These are phyloP conservation scores for Rhea americana DNA, from an alignment of 2,113 vertebrate genomes.

Conservation along the genomic window DNA sequence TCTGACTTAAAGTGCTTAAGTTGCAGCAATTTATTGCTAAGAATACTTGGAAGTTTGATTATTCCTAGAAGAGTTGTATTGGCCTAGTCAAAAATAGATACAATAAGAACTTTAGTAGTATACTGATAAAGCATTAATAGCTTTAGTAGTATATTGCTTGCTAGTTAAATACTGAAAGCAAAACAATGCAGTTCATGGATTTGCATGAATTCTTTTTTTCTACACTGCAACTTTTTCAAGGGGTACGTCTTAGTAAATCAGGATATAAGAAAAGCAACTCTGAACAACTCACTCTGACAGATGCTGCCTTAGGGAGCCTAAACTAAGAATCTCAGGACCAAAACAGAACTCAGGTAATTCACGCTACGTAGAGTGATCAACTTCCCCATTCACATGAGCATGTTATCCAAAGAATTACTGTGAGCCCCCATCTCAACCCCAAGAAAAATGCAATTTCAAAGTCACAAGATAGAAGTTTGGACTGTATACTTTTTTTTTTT, in stretches of 20 bases:
- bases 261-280: background rate
- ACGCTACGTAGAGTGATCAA: background rate
- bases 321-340: background rate
- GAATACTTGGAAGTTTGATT: background rate
- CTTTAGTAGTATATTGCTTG: background rate
- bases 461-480: background rate
- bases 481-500: background rate
- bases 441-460: background rate
- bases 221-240: background rate
- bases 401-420: background rate
- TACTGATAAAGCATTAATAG: background rate
- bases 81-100: background rate
- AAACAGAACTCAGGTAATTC: background rate
- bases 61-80: background rate
- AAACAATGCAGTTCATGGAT: background rate
- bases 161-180: background rate
- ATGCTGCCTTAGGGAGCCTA: background rate
- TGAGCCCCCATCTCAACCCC: background rate
- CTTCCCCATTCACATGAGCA: background rate
- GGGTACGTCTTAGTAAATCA: background rate
- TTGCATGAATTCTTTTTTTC: background rate
- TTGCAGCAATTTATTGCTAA: background rate
- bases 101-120: background rate
- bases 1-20: background rate
- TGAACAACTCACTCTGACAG: background rate